Percentiles rank a stretch among this genome's conserved stretches.
Conservation (phyloP, 2,888 invertebrate genomes). For the Cybosia mesomella region DNA sequence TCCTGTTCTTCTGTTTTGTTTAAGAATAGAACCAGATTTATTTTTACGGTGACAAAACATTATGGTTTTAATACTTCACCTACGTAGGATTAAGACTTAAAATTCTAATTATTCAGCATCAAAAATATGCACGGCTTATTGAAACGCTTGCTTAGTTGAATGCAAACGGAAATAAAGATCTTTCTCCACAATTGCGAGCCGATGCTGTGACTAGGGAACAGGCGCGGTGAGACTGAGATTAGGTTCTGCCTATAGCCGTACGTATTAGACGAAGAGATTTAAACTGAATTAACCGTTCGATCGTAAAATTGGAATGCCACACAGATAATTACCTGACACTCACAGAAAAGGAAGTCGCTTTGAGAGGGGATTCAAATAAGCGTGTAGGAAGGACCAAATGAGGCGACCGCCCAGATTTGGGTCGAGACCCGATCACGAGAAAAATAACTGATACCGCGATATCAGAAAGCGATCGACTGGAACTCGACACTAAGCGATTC, state of each 20-base stretch:
- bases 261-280: constrained; percentile 86
- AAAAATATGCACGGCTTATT: constrained; percentile 42
- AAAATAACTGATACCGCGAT: constrained; percentile 75
- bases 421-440: constrained; percentile 67
- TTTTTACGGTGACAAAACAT: neutral
- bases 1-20: neutral
- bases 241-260: constrained; percentile 78
- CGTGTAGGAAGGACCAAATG: constrained; percentile 78
- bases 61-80: neutral
- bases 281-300: constrained; percentile 87
- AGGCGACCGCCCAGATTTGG: constrained; percentile 64
- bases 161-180: constrained; percentile 54
- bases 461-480: constrained; percentile 71
- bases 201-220: constrained; percentile 61
- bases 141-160: constrained; percentile 41
- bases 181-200: constrained; percentile 58
- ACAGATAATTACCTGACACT: constrained; percentile 88
- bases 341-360: constrained; percentile 86
- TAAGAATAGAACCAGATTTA: neutral
- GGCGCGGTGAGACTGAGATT: constrained; percentile 80
- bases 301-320: constrained; percentile 87
- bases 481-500: constrained; percentile 74
- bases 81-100: constrained; percentile 27
- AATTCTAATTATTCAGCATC: constrained; percentile 42
- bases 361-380: constrained; percentile 85